phyloP scores from a whole-genome alignment of 2,797 vertebrate genomes.

The Echiichthys vipera region DNA sequence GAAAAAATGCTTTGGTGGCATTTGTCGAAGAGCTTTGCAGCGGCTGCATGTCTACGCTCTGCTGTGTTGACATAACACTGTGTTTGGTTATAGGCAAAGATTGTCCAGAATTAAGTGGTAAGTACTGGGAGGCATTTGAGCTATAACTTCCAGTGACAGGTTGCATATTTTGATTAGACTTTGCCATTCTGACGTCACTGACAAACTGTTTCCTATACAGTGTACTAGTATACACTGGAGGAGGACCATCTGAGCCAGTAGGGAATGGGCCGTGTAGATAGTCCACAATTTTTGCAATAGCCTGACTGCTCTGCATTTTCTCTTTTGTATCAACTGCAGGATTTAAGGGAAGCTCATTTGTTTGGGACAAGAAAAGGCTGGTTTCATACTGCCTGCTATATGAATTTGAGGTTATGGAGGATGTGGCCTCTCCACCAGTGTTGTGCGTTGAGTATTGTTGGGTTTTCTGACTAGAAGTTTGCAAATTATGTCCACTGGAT shows the following conservation, averaged over 20 bases:
- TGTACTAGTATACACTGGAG: background rate
- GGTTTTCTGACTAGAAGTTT: background rate
- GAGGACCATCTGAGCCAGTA: background rate
- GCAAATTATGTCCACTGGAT: background rate
- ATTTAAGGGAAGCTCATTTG: background rate
- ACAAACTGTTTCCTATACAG: background rate
- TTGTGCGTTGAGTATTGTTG: background rate
- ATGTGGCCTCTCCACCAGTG: background rate
- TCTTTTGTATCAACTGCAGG: background rate
- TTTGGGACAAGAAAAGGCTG: background rate
- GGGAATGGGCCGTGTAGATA: rapidly evolving
- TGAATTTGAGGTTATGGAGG: background rate
- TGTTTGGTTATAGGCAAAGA: background rate
- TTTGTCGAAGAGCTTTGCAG: conserved; percentile 10
- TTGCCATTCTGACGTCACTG: background rate
- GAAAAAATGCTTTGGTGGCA: background rate
- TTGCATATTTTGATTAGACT: conserved; percentile 9
- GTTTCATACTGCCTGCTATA: background rate
- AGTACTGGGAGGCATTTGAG: background rate
- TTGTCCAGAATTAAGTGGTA: background rate
- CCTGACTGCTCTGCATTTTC: background rate
- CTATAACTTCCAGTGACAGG: background rate
- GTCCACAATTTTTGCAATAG: background rate
- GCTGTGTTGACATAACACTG: background rate
- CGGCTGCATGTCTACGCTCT: background rate